Evolutionary conservation across 2,888 invertebrate species (phyloP).

Genomic region (Chromoteleia sp.): DNA sequence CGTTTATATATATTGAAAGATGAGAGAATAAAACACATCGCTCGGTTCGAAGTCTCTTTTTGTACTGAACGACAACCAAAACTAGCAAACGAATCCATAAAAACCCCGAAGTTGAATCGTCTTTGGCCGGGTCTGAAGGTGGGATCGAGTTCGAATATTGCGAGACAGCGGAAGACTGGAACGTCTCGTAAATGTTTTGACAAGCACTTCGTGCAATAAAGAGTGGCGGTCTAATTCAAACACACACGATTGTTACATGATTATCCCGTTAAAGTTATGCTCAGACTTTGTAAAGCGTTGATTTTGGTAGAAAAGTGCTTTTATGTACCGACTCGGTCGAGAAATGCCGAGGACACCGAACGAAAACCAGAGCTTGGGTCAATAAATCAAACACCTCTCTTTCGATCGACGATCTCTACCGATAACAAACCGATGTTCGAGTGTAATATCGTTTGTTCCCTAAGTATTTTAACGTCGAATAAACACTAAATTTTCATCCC

Average conservation of each 20-base stretch:
- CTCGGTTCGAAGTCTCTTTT: background rate
- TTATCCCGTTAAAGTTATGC: constrained; percentile 22
- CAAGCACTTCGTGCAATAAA: constrained; percentile 23
- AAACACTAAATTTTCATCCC: constrained; percentile 16
- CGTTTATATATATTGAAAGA: constrained; percentile 25
- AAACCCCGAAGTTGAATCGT: constrained; percentile 7
- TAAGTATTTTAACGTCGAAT: constrained; percentile 48
- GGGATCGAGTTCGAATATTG: constrained; percentile 6
- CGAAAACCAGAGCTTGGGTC: constrained; percentile 7
- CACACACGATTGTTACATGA: constrained; percentile 14
- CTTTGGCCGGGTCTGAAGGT: constrained; percentile 25
- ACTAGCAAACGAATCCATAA: constrained; percentile 3
- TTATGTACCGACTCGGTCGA: constrained; percentile 17
- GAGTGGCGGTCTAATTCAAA: constrained; percentile 6
- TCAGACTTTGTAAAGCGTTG: constrained; percentile 48
- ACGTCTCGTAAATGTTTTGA: constrained; percentile 17
- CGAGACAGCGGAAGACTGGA: constrained; percentile 37
- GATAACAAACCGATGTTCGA: constrained; percentile 7
- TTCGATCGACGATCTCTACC: background rate
- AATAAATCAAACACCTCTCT: constrained; percentile 17
- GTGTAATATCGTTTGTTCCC: constrained; percentile 14
- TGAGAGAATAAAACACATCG: constrained; percentile 27
- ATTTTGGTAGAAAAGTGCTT: constrained; percentile 43
- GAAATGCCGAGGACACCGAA: constrained; percentile 10
- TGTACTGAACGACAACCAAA: constrained; percentile 8